Conservation (phyloP, 37 sponge, comb jelly and placozoan genomes). For the Cliona cf. orientalis region DNA sequence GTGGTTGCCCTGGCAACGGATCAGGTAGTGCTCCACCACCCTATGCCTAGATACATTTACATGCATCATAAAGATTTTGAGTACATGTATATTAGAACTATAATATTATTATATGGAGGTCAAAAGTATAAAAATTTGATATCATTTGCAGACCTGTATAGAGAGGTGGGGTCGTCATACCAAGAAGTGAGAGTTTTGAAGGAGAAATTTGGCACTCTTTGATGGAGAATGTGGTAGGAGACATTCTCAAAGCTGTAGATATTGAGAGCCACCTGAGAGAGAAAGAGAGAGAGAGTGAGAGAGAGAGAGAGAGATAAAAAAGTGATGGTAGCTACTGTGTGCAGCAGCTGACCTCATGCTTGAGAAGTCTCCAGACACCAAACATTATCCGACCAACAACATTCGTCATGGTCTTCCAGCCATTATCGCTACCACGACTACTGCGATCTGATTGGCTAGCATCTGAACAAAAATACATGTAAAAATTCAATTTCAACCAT, state of each 20-base stretch:
- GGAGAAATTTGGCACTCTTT: slow-evolving; percentile 77
- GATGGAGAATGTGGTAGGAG: slow-evolving; percentile 88
- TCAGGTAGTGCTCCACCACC: slow-evolving; percentile 85
- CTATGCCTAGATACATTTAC: slow-evolving; percentile 28
- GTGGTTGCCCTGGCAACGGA: slow-evolving; percentile 73
- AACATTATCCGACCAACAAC: slow-evolving; percentile 85
- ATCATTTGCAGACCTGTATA: slow-evolving; percentile 23
- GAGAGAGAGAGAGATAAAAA: background rate
- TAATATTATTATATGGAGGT: background rate
- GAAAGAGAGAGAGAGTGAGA: background rate
- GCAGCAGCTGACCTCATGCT: slow-evolving; percentile 64
- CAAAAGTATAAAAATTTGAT: background rate
- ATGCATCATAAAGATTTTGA: background rate
- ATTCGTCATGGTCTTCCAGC: slow-evolving; percentile 17
- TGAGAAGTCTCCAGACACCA: slow-evolving; percentile 86
- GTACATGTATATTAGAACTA: background rate
- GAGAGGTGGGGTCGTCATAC: slow-evolving; percentile 48
- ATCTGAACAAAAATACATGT: too few relatives aligned
- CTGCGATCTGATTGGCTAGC: too few relatives aligned
- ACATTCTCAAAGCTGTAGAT: slow-evolving; percentile 91
- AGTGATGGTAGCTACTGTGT: background rate
- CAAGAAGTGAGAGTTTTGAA: slow-evolving; percentile 71
- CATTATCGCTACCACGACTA: too few relatives aligned
- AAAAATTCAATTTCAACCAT: background rate
- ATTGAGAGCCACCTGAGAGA: slow-evolving; percentile 72